These are phyloP conservation scores for Encarsia formosa DNA, from an alignment of 2,888 invertebrate species.

Conservation along the genomic window DNA sequence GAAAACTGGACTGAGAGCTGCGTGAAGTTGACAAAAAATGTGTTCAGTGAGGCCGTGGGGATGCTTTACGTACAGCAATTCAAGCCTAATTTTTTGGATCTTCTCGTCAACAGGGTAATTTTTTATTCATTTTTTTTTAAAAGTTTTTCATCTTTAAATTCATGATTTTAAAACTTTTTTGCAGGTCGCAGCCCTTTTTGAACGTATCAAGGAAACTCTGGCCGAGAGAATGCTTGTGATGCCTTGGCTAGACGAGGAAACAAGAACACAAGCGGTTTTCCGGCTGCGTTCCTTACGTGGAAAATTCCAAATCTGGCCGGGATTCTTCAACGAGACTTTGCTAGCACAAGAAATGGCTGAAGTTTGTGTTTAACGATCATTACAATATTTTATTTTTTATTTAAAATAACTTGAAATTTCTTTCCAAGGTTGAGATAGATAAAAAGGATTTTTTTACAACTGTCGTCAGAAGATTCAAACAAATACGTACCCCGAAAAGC, in stretches of 20 bases:
- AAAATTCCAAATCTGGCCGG: constrained; percentile 51
- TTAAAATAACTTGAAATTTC: too few species aligned
- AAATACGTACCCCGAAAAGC: constrained; percentile 41
- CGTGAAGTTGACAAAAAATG: constrained; percentile 46
- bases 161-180: too few species aligned
- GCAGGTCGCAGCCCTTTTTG: constrained; percentile 47
- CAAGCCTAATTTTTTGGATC: constrained; percentile 47
- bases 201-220: constrained; percentile 50
- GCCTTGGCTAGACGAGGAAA: constrained; percentile 52
- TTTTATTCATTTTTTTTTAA: background rate
- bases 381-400: too few species aligned
- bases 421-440: constrained; percentile 44
- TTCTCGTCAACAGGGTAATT: constrained; percentile 48
- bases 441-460: constrained; percentile 51
- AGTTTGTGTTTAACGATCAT: too few species aligned
- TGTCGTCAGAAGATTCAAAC: constrained; percentile 48
- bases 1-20: constrained; percentile 48
- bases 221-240: constrained; percentile 48
- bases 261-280: constrained; percentile 49
- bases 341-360: constrained; percentile 42
- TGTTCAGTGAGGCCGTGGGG: constrained; percentile 49
- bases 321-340: constrained; percentile 44
- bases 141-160: background rate
- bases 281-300: constrained; percentile 50
- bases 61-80: constrained; percentile 53